phyloP scores from a whole-genome alignment of 2,888 invertebrate genomes.

The Drosophila anomelani region DNA sequence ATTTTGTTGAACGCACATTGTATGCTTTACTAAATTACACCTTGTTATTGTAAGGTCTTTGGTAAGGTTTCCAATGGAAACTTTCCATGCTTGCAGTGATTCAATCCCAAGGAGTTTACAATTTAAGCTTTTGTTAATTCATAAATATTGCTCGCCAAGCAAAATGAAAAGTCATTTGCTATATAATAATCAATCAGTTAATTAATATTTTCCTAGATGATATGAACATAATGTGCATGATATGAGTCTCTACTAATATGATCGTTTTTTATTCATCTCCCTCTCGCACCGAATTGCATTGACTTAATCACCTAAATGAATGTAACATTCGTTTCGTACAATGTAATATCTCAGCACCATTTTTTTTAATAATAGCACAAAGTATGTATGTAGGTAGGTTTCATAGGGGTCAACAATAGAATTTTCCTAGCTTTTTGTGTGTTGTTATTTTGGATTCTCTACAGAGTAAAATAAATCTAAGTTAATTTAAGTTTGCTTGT shows the following conservation, averaged over 20 bases:
- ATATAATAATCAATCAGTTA: conserved; percentile 22
- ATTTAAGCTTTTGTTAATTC: conserved; percentile 23
- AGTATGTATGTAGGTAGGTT: conserved; percentile 41
- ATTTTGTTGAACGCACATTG: not conserved
- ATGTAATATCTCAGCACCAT: conserved; percentile 62
- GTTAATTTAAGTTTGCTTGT: conserved; percentile 28
- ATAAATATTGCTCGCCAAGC: conserved; percentile 50
- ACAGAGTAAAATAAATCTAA: conserved; percentile 47
- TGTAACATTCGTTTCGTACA: conserved; percentile 58
- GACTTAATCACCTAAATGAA: conserved; percentile 55
- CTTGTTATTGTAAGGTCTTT: not conserved
- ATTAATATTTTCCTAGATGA: conserved; percentile 45
- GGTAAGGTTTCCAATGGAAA: not conserved
- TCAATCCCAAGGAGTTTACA: not conserved
- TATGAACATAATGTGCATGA: conserved; percentile 56
- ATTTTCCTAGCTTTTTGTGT: conserved; percentile 43
- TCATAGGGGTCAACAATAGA: conserved; percentile 43
- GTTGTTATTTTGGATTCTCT: conserved; percentile 31
- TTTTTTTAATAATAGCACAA: conserved; percentile 56
- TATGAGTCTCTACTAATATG: conserved; percentile 51
- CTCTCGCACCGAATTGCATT: conserved; percentile 25
- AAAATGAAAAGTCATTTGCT: conserved; percentile 49
- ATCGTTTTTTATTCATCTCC: conserved; percentile 28
- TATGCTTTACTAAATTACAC: not conserved
- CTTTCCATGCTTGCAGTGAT: not conserved